Percentiles rank a stretch among this genome's conserved stretches.
phyloP scores from a whole-genome alignment of 2,113 vertebrate species.

The Chloropsis hardwickii region DNA sequence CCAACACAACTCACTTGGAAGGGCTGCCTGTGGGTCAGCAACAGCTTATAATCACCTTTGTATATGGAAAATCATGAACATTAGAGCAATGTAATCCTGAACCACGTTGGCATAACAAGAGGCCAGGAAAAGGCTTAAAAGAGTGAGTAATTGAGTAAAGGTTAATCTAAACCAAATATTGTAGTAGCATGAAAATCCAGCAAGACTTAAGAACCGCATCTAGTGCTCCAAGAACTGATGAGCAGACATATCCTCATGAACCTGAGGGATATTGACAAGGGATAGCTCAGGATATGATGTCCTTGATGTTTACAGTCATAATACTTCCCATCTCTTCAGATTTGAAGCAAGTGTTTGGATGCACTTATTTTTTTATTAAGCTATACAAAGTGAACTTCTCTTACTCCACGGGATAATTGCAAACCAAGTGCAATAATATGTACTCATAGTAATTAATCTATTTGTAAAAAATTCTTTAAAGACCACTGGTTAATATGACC shows the following conservation, averaged over 20 bases:
- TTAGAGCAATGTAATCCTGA: not conserved
- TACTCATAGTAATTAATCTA: not conserved
- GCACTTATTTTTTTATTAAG: not conserved
- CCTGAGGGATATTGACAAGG: rapidly evolving
- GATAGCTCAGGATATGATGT: not conserved
- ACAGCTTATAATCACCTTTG: not conserved
- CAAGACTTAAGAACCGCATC: not conserved
- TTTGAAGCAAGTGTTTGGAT: not conserved
- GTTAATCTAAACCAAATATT: not conserved
- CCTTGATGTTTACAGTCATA: not conserved
- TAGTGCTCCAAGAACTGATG: not conserved
- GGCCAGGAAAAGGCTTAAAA: not conserved
- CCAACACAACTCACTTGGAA: not conserved
- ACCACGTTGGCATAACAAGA: not conserved
- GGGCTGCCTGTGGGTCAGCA: not conserved
- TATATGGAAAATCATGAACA: not conserved
- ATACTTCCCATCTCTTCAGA: not conserved
- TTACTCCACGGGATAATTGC: not conserved
- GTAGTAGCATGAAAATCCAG: not conserved
- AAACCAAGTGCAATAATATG: not conserved
- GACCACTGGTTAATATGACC: not conserved
- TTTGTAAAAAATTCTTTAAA: not conserved
- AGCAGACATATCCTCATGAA: not conserved
- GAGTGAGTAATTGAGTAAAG: not conserved
- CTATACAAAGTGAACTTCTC: not conserved